Percentiles rank a stretch among this genome's conserved stretches.
Conservation (phyloP, 2,888 invertebrate genomes). For the Patella depressa region DNA sequence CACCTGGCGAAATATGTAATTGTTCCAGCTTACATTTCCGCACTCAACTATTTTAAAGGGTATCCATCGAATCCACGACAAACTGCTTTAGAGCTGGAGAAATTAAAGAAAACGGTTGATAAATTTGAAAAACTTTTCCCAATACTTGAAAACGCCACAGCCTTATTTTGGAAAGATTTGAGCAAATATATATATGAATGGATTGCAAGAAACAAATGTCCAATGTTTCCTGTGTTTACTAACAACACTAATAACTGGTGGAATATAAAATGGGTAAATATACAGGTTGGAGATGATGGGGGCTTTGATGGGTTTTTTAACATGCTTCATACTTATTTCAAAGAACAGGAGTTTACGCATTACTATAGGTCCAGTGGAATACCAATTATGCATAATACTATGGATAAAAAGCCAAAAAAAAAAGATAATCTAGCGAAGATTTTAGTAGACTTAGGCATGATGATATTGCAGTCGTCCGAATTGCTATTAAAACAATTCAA, state of each 20-base stretch:
- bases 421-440: slow-evolving; percentile 9
- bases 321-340: neutral
- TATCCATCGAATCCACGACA: neutral
- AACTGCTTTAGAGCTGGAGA: neutral
- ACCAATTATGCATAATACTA: too few species aligned
- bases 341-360: neutral
- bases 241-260: neutral
- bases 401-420: neutral
- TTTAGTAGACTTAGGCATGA: slow-evolving; percentile 29
- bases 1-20: slow-evolving; percentile 6
- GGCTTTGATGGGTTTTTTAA: neutral
- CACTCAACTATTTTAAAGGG: neutral
- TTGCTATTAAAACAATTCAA: slow-evolving; percentile 20
- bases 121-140: neutral
- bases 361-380: too few species aligned
- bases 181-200: neutral
- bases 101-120: neutral
- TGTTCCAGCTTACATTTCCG: slow-evolving; percentile 18
- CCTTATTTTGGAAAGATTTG: neutral
- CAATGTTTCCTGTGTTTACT: neutral
- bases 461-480: slow-evolving; percentile 23
- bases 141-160: neutral
- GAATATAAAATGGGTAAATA: neutral
- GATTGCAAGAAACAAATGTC: neutral
- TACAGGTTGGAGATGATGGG: neutral